phyloP scores from a whole-genome alignment of 2,888 invertebrate genomes.

The Ectemnius cavifrons region DNA sequence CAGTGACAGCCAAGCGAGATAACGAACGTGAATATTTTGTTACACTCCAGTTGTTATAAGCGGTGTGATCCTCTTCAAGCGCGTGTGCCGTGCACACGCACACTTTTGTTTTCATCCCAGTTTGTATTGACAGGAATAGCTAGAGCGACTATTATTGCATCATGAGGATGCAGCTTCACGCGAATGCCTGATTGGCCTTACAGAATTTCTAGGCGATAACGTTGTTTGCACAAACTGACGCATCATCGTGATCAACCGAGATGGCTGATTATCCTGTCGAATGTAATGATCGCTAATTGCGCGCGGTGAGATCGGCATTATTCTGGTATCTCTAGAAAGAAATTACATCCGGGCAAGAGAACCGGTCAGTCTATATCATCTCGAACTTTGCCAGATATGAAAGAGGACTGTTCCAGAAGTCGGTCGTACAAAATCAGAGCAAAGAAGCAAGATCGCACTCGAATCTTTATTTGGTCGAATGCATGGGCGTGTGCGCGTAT shows the following conservation, averaged over 20 bases:
- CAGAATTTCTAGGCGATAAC: slow-evolving; percentile 29
- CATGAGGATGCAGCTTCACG: background rate
- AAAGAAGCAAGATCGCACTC: no score
- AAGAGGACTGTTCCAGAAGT: no score
- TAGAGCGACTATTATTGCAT: background rate
- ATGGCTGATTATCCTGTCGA: slow-evolving; percentile 60
- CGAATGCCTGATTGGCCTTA: slow-evolving; percentile 10
- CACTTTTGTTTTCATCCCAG: no score
- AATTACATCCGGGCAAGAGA: background rate
- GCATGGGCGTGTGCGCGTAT: no score
- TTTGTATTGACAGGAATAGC: no score
- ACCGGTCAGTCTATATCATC: no score
- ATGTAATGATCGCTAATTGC: slow-evolving; percentile 32
- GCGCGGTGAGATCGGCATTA: slow-evolving; percentile 22
- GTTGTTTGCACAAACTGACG: slow-evolving; percentile 46
- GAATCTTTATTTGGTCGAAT: no score
- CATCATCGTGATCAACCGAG: slow-evolving; percentile 62
- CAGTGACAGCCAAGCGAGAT: slow-evolving; percentile 11
- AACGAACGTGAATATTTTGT: slow-evolving; percentile 21
- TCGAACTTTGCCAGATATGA: no score
- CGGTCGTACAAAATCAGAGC: no score
- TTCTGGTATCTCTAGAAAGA: slow-evolving; percentile 7
- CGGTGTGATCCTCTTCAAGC: no score
- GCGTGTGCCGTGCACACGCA: no score
- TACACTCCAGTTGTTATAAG: background rate